Conservation (phyloP, 2,797 vertebrate species). For the Schizopygopsis pylzovi region DNA sequence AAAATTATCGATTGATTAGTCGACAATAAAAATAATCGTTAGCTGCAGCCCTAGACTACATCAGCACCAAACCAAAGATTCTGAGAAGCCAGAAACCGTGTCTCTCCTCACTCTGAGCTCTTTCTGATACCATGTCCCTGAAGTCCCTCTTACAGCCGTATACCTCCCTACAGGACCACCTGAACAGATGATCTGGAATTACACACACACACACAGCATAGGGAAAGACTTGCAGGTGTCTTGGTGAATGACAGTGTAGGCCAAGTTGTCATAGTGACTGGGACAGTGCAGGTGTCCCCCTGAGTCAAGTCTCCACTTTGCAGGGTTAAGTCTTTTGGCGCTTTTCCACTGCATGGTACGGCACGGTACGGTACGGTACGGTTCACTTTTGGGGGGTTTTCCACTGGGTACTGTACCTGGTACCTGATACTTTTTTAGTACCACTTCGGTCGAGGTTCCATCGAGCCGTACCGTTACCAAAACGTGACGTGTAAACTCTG, state of each 20-base stretch:
- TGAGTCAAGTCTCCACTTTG: slow-evolving; percentile 63
- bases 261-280: slow-evolving; percentile 61
- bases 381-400: too few relatives aligned
- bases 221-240: slow-evolving; percentile 55
- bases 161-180: slow-evolving; percentile 12
- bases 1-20: too few relatives aligned
- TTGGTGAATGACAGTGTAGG: slow-evolving; percentile 65
- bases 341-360: too few relatives aligned
- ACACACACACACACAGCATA: background rate
- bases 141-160: slow-evolving; percentile 2
- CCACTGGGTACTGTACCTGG: too few relatives aligned
- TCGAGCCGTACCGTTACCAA: too few relatives aligned
- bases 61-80: background rate
- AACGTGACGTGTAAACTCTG: too few relatives aligned
- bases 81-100: background rate
- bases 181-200: slow-evolving; percentile 30
- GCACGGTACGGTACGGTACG: too few relatives aligned
- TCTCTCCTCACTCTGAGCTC: background rate
- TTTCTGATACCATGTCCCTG: background rate
- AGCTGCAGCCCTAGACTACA: background rate
- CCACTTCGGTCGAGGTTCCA: too few relatives aligned
- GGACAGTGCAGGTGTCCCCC: slow-evolving; percentile 65
- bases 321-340: slow-evolving; percentile 66
- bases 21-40: too few relatives aligned
- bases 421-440: too few relatives aligned